Conservation (phyloP, 2,797 vertebrate species). For the Gadopsis bispinosus region DNA sequence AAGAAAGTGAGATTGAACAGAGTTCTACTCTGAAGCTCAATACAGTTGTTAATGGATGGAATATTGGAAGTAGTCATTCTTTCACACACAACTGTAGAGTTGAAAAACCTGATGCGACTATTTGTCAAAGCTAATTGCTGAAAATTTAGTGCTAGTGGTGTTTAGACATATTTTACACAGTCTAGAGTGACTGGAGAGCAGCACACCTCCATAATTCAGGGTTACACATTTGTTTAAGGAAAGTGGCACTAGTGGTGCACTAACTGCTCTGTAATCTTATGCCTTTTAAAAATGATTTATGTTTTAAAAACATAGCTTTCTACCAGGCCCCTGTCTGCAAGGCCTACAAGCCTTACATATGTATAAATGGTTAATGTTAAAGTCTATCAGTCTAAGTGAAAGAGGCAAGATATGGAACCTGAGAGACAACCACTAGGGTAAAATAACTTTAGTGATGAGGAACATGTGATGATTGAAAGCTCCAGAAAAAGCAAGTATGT, state of each 20-base stretch:
- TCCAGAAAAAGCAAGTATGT: not conserved
- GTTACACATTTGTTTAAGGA: not conserved
- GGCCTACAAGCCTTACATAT: not conserved
- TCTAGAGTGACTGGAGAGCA: not conserved
- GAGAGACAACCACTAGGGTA: not conserved
- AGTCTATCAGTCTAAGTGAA: not conserved
- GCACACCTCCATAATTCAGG: not conserved
- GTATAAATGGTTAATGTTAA: not conserved
- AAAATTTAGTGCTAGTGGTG: no score
- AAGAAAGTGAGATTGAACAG: conserved; percentile 7
- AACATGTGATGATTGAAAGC: not conserved
- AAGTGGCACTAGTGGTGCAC: not conserved
- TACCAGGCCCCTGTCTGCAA: not conserved
- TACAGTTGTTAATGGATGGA: not conserved
- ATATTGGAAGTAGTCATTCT: not conserved
- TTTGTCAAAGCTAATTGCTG: no score
- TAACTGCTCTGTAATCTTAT: not conserved
- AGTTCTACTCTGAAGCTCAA: conserved; percentile 25
- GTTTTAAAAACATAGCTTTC: not conserved
- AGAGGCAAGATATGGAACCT: not conserved
- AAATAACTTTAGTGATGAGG: not conserved
- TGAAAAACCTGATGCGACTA: not conserved
- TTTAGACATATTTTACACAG: not conserved
- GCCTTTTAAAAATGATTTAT: not conserved
- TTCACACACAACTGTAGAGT: not conserved